Evolutionary conservation across 2,113 vertebrate genomes (phyloP), one percentile per base, ranked within the genome.

Genomic region (Athene cunicularia): DNA sequence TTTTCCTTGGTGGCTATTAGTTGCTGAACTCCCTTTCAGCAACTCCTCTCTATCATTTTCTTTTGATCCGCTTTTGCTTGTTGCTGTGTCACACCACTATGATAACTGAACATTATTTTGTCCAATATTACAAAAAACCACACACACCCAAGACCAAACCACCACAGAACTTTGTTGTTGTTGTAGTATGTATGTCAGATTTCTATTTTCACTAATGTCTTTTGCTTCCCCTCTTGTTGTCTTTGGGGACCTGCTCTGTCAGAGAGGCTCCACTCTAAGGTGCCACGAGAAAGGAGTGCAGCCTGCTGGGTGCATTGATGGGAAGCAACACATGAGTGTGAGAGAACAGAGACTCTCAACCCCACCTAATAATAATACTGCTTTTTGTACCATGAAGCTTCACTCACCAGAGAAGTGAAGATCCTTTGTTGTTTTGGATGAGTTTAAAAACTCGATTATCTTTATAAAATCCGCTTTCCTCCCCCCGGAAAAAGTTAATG

Each of bases 261-360:
- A 50, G 59, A 27, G 20, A 19, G 28, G 35, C 49, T 64, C 13
- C 58, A 30, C 3, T 6, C 60, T 23, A 4, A 75, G 79, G 35
- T 56, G 55, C 50, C 6, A 0, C 1, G 17, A 71, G 49, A 64
- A 55, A 75, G 76, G 43, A 32, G 13, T 5, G 49, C 23, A 59
- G 33, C 28, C 33, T 49, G n/a, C 26, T 1, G 3, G 67, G 33
- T 8, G 14, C 68, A 37, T 1, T 1, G 6, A 0, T 41, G 56
- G 77, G 60, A 50, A 70, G 17, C 45, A 47, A 28, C 16, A 47
- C 12, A 15, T 2, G n/a, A 11, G 14, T 6, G 8, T 23, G 45
- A 62, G 73, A 66, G 35, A 87, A 39, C 1, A 1, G 50, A 71
- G 30, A 53, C 22, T 32, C 50, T 60, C 63, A 52, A 4, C 12